Percentiles rank a stretch among this genome's conserved stretches.
phyloP scores from a whole-genome alignment of 1,140 invertebrate species.

The Conus betulinus region DNA sequence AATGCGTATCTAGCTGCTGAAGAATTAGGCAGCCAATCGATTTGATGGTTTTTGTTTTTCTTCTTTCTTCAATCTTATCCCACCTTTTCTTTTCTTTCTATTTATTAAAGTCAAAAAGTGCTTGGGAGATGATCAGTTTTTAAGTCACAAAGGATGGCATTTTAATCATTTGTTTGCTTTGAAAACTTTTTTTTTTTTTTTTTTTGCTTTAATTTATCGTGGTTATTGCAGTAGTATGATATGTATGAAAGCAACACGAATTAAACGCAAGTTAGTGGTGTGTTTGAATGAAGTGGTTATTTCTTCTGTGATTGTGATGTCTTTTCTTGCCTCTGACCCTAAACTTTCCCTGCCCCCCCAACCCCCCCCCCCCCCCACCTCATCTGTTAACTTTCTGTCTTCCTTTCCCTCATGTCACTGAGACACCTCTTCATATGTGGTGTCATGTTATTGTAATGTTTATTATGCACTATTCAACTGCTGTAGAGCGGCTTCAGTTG shows the following conservation, averaged over 20 bases:
- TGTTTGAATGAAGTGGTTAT: too few species aligned
- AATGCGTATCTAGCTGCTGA: background rate
- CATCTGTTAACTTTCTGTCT: background rate
- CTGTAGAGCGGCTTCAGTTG: background rate
- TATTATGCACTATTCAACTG: background rate
- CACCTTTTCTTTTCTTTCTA: background rate
- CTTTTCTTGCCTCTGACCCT: too few species aligned
- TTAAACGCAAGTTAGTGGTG: too few species aligned
- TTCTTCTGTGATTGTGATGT: too few species aligned
- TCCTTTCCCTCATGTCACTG: background rate
- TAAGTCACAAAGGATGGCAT: too few species aligned
- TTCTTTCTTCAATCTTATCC: background rate
- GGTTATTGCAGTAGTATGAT: too few species aligned
- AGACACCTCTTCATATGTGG: background rate
- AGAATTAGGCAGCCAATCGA: background rate
- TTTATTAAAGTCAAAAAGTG: background rate
- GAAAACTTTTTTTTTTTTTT: too few species aligned
- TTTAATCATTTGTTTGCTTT: too few species aligned
- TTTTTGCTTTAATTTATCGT: too few species aligned
- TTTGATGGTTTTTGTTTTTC: background rate
- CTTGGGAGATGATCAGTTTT: background rate
- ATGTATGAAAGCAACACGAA: too few species aligned
- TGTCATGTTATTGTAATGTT: background rate
- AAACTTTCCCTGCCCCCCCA: too few species aligned
- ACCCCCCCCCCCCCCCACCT: too few species aligned